These are phyloP conservation scores for Leptinotarsa peninsularis DNA, from an alignment of 2,888 invertebrate species.

Conservation along the genomic window DNA sequence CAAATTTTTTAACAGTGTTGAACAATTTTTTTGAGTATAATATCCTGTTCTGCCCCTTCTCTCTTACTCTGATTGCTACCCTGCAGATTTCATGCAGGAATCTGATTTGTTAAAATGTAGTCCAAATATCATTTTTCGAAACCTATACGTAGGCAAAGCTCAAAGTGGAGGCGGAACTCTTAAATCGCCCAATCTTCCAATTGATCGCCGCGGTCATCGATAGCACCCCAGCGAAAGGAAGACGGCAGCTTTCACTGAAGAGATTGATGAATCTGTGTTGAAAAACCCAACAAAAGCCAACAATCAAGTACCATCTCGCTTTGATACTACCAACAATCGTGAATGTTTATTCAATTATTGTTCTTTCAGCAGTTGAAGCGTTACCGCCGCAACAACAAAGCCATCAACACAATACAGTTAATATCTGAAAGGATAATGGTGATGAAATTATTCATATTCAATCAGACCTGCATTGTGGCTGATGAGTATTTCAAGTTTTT, in stretches of 20 bases:
- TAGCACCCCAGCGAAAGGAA: not conserved
- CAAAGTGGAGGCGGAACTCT: no score
- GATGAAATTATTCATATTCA: conserved; percentile 54
- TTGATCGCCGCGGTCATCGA: no score
- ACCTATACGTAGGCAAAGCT: no score
- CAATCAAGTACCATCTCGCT: conserved; percentile 38
- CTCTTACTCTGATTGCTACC: no score
- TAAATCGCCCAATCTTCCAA: no score
- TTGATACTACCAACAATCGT: conserved; percentile 44
- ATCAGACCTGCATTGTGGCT: conserved; percentile 57
- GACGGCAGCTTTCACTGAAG: not conserved
- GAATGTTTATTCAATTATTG: conserved; percentile 47
- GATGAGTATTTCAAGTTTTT: conserved; percentile 22
- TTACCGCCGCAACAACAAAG: conserved; percentile 48
- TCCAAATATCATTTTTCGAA: no score
- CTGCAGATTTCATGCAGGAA: no score
- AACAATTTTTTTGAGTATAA: no score
- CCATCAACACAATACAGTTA: conserved; percentile 54
- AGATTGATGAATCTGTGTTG: conserved; percentile 18
- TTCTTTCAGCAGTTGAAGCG: conserved; percentile 45
- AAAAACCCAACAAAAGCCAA: conserved; percentile 13
- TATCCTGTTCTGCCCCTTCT: no score
- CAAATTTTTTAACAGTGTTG: no score
- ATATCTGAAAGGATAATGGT: conserved; percentile 60
- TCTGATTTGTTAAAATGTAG: no score